Base-by-base conservation (phyloP, 2,797 vertebrate species). In the Enteromius trimaculatus region DNA sequence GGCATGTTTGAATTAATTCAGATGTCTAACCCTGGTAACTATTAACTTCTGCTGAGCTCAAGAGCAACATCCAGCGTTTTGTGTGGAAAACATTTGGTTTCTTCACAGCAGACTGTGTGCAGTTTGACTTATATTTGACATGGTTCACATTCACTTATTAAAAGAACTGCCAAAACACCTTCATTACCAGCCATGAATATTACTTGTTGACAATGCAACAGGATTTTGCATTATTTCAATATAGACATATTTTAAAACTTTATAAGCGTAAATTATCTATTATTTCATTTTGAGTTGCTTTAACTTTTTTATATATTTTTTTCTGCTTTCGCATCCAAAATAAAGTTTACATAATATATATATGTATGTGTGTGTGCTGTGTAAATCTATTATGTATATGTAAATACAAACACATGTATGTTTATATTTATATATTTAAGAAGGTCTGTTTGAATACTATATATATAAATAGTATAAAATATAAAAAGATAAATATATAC, bases 11-110 rank as follows among this genome's bases (percentile, higher is more conserved):
- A 72, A 80, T 71, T n/a, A 16, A 76, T 58, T 60, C 13, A 39
- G 17, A 53, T 10, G 29, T 71, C 7, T 11, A 1, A 0, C 26
- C 42, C 53, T 71, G 79, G 71, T 34, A 81, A 49, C 53, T 11
- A 8, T 72, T 62, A 81, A 72, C 79, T 49, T 44, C 37, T n/a
- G 49, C 49, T 21, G 31, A 60, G 62, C 62, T 64, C 62, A 64
- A 64, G 60, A 64, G 26, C 60, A 31, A 16, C 60, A 62, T 29
- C 60, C 26, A 62, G 51, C 26, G 0, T 13, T 72, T 13, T 31
- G 8, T 16, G 17, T 13, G 17, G 44, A 13, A 6, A 31, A 31
- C 19, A 0, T 66, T 66, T 37, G 19, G 49, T 72, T 51, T 51
- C 4, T 23, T 49, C 19, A 21, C 26, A 3, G 26, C 2, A 6